These are phyloP conservation scores for Siniperca knerii DNA, from an alignment of 2,113 vertebrate genomes.

Conservation along the genomic window DNA sequence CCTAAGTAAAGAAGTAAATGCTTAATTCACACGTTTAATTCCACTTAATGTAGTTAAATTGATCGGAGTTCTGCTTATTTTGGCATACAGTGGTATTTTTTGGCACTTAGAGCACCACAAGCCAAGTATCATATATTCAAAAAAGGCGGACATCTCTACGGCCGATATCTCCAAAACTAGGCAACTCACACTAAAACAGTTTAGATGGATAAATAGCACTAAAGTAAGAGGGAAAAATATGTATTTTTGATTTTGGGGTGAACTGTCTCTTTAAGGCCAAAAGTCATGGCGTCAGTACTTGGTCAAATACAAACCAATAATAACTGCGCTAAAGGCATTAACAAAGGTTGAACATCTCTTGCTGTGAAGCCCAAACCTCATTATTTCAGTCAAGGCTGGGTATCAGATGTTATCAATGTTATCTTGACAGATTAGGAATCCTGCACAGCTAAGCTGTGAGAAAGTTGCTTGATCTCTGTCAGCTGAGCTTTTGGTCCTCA, in stretches of 20 bases:
- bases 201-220: too few relatives aligned
- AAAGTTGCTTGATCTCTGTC: constrained; percentile 8
- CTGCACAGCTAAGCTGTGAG: background rate
- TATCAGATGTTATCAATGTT: constrained; percentile 20
- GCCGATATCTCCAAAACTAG: too few relatives aligned
- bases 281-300: background rate
- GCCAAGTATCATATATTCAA: too few relatives aligned
- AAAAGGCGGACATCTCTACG: too few relatives aligned
- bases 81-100: too few relatives aligned
- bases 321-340: background rate
- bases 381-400: constrained; percentile 6
- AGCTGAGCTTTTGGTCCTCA: background rate
- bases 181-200: too few relatives aligned
- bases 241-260: too few relatives aligned
- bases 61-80: too few relatives aligned
- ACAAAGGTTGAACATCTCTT: background rate
- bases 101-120: too few relatives aligned
- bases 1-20: background rate
- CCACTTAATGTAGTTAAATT: too few relatives aligned
- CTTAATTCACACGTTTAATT: background rate
- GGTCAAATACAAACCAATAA: background rate
- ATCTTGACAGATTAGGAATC: constrained; percentile 1
- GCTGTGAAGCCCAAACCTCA: constrained; percentile 8
- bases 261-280: background rate
- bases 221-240: too few relatives aligned